These are phyloP conservation scores for Phalacrocorax carbo DNA, from an alignment of 2,113 vertebrate genomes.

Conservation along the genomic window DNA sequence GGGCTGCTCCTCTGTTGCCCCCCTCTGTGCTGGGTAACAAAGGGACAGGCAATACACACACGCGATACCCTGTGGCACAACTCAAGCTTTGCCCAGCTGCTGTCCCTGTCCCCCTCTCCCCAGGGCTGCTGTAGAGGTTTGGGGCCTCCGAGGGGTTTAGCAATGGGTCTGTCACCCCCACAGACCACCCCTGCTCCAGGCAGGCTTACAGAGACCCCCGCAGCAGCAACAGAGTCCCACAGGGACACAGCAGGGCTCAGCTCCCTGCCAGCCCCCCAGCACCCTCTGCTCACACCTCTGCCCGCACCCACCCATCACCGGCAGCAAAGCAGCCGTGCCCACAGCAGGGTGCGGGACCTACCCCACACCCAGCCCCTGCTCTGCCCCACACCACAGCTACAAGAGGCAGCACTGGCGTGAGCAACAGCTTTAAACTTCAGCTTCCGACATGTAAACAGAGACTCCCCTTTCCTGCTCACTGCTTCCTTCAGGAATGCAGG, in stretches of 20 bases:
- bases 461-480: not conserved
- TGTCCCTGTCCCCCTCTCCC: not conserved
- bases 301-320: accelerated
- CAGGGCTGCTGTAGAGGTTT: not conserved
- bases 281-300: too few relatives aligned
- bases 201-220: not conserved
- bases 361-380: not conserved
- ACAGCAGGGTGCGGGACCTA: not conserved
- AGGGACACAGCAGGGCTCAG: not conserved
- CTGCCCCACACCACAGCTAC: not conserved
- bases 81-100: not conserved
- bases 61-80: not conserved
- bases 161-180: not conserved
- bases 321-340: not conserved
- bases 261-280: not conserved
- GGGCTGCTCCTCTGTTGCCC: not conserved
- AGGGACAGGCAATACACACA: not conserved
- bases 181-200: not conserved
- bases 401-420: accelerated
- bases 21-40: not conserved
- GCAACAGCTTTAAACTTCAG: not conserved
- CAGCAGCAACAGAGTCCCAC: not conserved
- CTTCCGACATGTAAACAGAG: not conserved
- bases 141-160: not conserved
- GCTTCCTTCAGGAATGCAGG: not conserved